Base-by-base conservation (phyloP, 2,888 invertebrate species). In the Acrobasis suavella region DNA sequence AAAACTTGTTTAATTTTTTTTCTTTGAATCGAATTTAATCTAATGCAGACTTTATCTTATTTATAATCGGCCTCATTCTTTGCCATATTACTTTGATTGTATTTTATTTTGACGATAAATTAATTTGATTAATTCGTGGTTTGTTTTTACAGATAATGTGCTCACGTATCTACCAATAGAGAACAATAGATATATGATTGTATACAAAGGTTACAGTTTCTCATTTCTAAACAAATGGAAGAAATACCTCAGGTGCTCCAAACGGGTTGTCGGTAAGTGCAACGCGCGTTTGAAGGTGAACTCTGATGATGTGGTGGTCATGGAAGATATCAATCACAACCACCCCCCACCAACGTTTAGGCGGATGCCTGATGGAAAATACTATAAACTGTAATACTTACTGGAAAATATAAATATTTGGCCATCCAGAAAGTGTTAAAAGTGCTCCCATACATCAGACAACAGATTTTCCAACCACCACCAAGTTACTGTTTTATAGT, bases 261-360 rank as follows among this genome's bases (percentile, higher is more conserved):
- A 69, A 6, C 60, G 62, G 17, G 9, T 58, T 2, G 62, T 67
- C 10, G 67, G 60, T 9, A 68, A 65, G 14, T 73, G 73, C 42
- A 37, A 51, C 10, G 80, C 78, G 10, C 70, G 68, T 1, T 60
- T 80, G 22, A 71, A 66, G 22, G 62, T 75, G 9, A 72, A 75
- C 17, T 15, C 49, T 0, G 37, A 60, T 0, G 71, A 65, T 0
- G 63, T 59, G 3, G 62, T 73, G 2, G 50, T 75, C 0, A 42
- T 58, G 16, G 50, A 16, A 15, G 9, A 55, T 1, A 56, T 22
- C 1, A 37, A 15, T 0, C 67, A 67, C 39, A 63, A 58, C 22
- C 67, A 67, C 22, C 14, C 55, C 14, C 63, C 67, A 12, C 67
- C 67, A 1, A 22, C 6, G 17, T 64, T 55, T 14, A 50, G n/a